Base-by-base conservation (phyloP, 1,140 invertebrate genomes). In the Bombus huntii region DNA sequence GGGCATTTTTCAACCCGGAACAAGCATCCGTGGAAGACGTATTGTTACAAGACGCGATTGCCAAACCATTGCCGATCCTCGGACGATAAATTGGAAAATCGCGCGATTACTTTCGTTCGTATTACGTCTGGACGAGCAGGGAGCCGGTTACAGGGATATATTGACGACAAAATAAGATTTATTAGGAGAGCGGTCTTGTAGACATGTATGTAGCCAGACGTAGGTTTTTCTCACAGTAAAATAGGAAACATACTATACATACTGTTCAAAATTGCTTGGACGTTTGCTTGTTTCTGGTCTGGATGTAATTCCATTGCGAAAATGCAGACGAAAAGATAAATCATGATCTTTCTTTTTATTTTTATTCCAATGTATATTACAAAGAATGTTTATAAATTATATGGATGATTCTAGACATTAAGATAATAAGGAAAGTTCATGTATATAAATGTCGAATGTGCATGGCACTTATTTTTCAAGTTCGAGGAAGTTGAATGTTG, bases 1-100 rank as follows among this genome's bases (percentile, higher is more conserved):
- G 81, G 34, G 59, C 28, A 84, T 84, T 84, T 84, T 84, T 84
- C 82, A 84, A 59, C 22, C 66, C 13, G 37, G 82, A 79, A 79
- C 82, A 79, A 71, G 47, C 28, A 31, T 66, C 34, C 47, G 66
- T n/a, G 75, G 66, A 79, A 79, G 82, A 79, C 31, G 65, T 71
- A 84, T 79, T 59, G 82, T 59, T 59, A 70, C 82, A 57, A 71
- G 75, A 78, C 65, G 70, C 71, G 80, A 74, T 74, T 65, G 73
- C n/a, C 65, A 34, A 83, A 66, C 42, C 59, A 37, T 76, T 18
- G 71, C 28, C 81, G 25, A 82, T 82, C 37, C 72, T 37, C 13
- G 15, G 42, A 47, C 74, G 82, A 84, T 84, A 84, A 84, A 84
- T 84, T 71, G 65, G 66, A 44, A 59, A 62, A 78, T 57, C 39